Evolutionary conservation across 2,888 invertebrate species (phyloP).

Genomic region (Ophion ellenae): DNA sequence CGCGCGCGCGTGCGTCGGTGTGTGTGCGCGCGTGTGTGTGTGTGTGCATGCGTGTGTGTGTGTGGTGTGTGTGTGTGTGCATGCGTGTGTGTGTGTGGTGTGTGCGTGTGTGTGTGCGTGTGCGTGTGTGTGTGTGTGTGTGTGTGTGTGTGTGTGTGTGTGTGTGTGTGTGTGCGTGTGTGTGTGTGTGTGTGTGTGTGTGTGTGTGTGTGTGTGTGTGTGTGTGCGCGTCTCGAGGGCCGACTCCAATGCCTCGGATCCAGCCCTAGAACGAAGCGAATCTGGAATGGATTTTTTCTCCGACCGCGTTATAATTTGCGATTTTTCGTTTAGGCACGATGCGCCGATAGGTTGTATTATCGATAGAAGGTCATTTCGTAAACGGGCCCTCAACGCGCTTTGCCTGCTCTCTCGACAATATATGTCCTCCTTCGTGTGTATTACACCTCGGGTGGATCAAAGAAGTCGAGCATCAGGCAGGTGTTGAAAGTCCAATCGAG

Average conservation of each 20-base stretch:
- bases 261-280: slow-evolving; percentile 33
- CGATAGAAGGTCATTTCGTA: slow-evolving; percentile 59
- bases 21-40: too few relatives aligned
- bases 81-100: slow-evolving; percentile 1
- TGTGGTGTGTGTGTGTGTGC: not conserved
- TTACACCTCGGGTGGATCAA: slow-evolving; percentile 5
- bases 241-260: slow-evolving; percentile 23
- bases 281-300: slow-evolving; percentile 46
- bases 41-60: too few relatives aligned
- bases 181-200: not conserved
- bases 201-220: not conserved
- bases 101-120: not conserved
- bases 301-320: slow-evolving; percentile 51
- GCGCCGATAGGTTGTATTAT: slow-evolving; percentile 44
- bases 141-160: too few relatives aligned
- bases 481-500: slow-evolving; percentile 68
- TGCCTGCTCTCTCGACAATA: slow-evolving; percentile 27
- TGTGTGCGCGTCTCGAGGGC: not conserved
- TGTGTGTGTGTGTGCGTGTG: too few relatives aligned
- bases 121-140: not conserved
- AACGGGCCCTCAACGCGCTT: slow-evolving; percentile 2
- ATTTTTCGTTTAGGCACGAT: slow-evolving; percentile 57
- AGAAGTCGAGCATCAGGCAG: slow-evolving; percentile 52
- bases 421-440: slow-evolving; percentile 26
- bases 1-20: too few relatives aligned